Base-by-base conservation (phyloP, 1,140 invertebrate species). In the Brachionus sp. region DNA sequence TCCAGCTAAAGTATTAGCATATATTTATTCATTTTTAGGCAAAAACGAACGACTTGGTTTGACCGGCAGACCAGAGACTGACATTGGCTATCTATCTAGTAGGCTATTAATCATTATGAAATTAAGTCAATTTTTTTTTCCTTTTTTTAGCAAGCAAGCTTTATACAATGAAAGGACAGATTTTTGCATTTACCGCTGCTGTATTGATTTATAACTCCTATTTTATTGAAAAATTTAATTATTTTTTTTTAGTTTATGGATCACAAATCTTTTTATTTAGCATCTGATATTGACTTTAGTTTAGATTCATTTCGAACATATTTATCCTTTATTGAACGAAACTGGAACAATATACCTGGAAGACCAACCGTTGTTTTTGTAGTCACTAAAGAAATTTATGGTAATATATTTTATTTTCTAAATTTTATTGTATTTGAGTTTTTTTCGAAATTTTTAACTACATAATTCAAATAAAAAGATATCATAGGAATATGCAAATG, bases 101-200 rank as follows among this genome's bases (percentile, higher is more conserved):
- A 75, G 12, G 9, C 23, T n/a, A 3, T 7, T 19, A 4, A 4
- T 12, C 4, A 2, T 25, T 75, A 19, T 25, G 23, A 23, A 19
- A 33, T 16, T 39, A 19, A 7, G 16, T 73, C 6, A 16, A 44
- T 23, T 73, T 39, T 73, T 0, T 23, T 13, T 64, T 64, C 23
- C 13, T 25, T 64, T 33, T 66, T 29, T n/a, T 42, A 75, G 70
- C 97, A n/a, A 98, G 96, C 89, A 98, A 98, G 91, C 89, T 99
- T 42, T 99, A 99, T 89, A 94, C 95, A 10, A 90, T 99, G 19
- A 94, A 97, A 85, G 95, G 98, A 89, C 92, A 94, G 87, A 96
- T 98, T 85, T 96, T 98, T 89, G 96, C 96, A 2, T 99, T 99
- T 88, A 98, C 96, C 9, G 97, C 97, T 50, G 96, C 98, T 93